These are phyloP conservation scores for Lasius fuliginosus DNA, from an alignment of 2,888 invertebrate genomes.

Conservation along the genomic window DNA sequence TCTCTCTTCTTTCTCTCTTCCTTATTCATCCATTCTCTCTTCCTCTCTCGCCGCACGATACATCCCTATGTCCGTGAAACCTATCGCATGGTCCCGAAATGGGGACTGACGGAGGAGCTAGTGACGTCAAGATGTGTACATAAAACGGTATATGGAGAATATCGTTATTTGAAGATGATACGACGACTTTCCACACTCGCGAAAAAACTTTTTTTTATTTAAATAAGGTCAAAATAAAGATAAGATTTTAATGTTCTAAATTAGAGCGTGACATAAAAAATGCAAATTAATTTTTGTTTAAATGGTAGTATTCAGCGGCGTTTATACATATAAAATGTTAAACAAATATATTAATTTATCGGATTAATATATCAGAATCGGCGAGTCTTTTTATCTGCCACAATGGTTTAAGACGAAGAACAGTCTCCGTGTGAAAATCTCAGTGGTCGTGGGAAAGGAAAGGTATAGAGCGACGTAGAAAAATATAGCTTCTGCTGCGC, in stretches of 20 bases:
- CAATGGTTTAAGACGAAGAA: background rate
- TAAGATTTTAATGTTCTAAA: background rate
- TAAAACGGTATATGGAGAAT: conserved; percentile 31
- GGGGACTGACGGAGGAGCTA: conserved; percentile 70
- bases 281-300: background rate
- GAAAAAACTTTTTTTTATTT: background rate
- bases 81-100: conserved; percentile 68
- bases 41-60: conserved; percentile 58
- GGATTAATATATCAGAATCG: background rate
- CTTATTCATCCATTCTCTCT: conserved; percentile 75
- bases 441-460: conserved; percentile 16
- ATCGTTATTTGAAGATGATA: conserved; percentile 23
- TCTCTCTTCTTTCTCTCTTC: conserved; percentile 55
- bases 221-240: background rate
- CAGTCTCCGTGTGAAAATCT: conserved; percentile 9
- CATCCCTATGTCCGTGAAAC: conserved; percentile 66
- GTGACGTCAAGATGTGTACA: conserved; percentile 51
- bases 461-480: conserved; percentile 14
- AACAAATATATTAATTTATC: background rate
- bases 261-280: background rate
- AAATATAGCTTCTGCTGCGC: conserved; percentile 27
- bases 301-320: background rate
- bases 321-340: background rate
- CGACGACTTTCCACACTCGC: background rate
- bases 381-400: background rate